phyloP scores from a whole-genome alignment of 2,888 invertebrate species.

The Lottia scabra region DNA sequence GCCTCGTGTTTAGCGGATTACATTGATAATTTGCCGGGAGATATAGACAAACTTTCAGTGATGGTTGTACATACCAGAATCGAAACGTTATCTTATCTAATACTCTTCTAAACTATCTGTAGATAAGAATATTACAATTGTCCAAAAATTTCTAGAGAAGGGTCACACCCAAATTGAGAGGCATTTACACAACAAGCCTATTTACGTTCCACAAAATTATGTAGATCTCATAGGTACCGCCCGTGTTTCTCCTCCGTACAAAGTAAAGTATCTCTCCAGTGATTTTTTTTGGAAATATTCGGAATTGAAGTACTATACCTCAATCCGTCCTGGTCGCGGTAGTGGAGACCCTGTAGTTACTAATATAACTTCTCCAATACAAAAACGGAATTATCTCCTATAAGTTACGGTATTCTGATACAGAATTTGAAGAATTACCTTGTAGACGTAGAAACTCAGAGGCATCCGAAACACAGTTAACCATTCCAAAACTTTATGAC shows the following conservation, averaged over 20 bases:
- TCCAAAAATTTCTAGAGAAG: no score
- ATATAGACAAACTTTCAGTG: no score
- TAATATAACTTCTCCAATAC: slow-evolving; percentile 11
- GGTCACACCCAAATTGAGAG: neutral
- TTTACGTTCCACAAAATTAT: neutral
- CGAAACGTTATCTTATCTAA: no score
- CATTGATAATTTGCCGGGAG: no score
- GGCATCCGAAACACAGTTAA: neutral
- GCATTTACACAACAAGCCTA: neutral
- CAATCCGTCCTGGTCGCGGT: slow-evolving; percentile 22
- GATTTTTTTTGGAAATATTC: slow-evolving; percentile 23
- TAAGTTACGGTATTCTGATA: neutral
- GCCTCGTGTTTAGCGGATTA: no score
- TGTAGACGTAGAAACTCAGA: neutral
- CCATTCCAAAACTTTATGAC: neutral
- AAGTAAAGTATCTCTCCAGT: slow-evolving; percentile 24
- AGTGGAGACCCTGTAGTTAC: slow-evolving; percentile 25
- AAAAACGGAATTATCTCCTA: neutral
- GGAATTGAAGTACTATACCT: slow-evolving; percentile 15
- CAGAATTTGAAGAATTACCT: neutral
- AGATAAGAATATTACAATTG: no score
- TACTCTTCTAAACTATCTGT: no score
- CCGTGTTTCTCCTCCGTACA: slow-evolving; percentile 9
- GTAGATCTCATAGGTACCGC: neutral
- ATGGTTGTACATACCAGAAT: no score